Conservation (phyloP, 64 coral and sea anemone genomes). For the Montipora cactus region DNA sequence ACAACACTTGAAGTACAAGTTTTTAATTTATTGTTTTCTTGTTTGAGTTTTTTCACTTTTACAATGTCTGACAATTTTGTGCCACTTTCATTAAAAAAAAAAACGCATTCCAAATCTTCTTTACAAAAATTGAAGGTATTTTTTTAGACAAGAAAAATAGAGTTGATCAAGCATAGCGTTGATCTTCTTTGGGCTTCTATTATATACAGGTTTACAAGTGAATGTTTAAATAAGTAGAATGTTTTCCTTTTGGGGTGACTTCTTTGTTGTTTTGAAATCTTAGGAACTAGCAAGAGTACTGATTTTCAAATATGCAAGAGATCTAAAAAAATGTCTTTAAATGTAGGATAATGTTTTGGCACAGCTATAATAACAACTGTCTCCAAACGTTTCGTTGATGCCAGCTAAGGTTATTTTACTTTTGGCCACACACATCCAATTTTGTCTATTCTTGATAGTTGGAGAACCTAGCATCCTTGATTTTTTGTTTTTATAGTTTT, state of each 20-base stretch:
- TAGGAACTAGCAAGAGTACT: no score
- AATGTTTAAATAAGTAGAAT: no score
- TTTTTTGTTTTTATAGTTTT: background rate
- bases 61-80: background rate
- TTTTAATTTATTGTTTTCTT: conserved; percentile 1
- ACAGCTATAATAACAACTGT: background rate
- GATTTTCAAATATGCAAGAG: no score
- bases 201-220: no score
- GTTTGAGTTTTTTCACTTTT: background rate
- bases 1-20: background rate
- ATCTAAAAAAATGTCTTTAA: no score
- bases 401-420: background rate
- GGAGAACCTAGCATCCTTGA: background rate
- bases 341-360: background rate
- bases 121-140: background rate
- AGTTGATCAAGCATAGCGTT: background rate
- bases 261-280: no score
- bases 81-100: no score
- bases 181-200: no score
- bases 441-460: background rate
- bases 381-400: background rate
- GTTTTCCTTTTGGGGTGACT: no score
- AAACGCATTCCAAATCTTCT: background rate
- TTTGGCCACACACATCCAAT: background rate
- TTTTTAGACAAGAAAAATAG: background rate